These are phyloP conservation scores for Pteruthius melanotis DNA, from an alignment of 2,113 vertebrate genomes.

Conservation along the genomic window DNA sequence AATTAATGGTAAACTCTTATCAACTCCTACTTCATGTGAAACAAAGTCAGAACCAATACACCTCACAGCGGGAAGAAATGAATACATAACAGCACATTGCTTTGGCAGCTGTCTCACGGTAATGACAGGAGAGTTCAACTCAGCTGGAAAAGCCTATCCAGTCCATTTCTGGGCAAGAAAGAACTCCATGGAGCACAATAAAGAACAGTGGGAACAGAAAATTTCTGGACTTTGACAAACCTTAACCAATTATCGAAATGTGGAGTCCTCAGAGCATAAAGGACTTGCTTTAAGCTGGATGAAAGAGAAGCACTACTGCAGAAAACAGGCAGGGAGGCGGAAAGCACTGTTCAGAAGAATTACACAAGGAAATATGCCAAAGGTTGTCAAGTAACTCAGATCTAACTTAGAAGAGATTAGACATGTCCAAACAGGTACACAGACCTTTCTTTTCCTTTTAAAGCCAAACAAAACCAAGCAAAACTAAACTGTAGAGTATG, in stretches of 20 bases:
- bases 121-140: not conserved
- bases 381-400: slow-evolving; percentile 4
- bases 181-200: not conserved
- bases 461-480: not conserved
- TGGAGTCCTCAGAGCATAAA: not conserved
- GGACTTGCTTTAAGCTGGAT: not conserved
- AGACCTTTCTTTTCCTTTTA: not conserved
- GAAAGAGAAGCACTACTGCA: not conserved
- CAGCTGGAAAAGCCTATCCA: not conserved
- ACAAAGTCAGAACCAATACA: not conserved
- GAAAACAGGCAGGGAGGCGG: not conserved
- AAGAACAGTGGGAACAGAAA: not conserved
- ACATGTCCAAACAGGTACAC: not conserved
- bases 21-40: not conserved
- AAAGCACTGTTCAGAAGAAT: not conserved
- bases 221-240: not conserved
- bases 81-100: not conserved
- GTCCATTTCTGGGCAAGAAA: not conserved
- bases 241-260: not conserved
- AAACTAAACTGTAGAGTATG: not conserved
- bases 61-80: not conserved
- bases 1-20: not conserved
- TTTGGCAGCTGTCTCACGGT: not conserved
- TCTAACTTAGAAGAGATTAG: not conserved
- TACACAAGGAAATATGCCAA: not conserved